Conservation (phyloP, 92 coral and sea anemone species). For the Hydrozoanthus gracilis region DNA sequence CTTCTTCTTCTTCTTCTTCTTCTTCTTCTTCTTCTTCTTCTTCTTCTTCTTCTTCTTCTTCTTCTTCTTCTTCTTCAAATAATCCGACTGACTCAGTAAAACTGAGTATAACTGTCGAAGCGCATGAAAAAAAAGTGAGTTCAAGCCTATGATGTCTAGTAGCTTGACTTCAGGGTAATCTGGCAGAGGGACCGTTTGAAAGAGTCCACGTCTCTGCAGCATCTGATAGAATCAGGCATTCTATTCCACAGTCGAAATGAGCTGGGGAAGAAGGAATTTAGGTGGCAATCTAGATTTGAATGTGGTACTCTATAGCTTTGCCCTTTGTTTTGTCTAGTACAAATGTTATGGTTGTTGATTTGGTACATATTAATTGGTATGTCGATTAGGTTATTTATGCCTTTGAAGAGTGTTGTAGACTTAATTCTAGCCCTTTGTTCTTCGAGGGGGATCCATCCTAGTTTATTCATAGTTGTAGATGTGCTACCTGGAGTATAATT, state of each 20-base stretch:
- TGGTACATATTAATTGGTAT: not conserved
- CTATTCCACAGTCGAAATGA: conserved; percentile 14
- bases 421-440: conserved; percentile 14
- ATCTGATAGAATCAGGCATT: conserved; percentile 22
- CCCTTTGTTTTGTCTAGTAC: too few species aligned
- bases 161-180: conserved; percentile 23
- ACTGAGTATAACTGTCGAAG: too few species aligned
- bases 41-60: too few species aligned
- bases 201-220: conserved; percentile 26
- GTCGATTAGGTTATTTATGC: conserved; percentile 12
- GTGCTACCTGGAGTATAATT: conserved; percentile 14
- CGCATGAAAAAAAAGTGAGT: conserved; percentile 11
- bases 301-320: too few species aligned
- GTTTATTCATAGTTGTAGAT: conserved; percentile 28
- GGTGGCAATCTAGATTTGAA: too few species aligned
- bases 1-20: too few species aligned
- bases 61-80: too few species aligned
- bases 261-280: too few species aligned
- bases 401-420: conserved; percentile 5
- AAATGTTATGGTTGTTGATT: too few species aligned
- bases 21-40: too few species aligned
- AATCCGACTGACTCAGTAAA: too few species aligned
- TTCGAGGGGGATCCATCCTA: conserved; percentile 24
- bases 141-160: conserved; percentile 23
- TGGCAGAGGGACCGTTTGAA: conserved; percentile 16